A percentile compares a stretch with the other conserved stretches of the same genome.
Evolutionary conservation across 2,797 vertebrate species (phyloP).

Genomic region (Rhinogobio ventralis): DNA sequence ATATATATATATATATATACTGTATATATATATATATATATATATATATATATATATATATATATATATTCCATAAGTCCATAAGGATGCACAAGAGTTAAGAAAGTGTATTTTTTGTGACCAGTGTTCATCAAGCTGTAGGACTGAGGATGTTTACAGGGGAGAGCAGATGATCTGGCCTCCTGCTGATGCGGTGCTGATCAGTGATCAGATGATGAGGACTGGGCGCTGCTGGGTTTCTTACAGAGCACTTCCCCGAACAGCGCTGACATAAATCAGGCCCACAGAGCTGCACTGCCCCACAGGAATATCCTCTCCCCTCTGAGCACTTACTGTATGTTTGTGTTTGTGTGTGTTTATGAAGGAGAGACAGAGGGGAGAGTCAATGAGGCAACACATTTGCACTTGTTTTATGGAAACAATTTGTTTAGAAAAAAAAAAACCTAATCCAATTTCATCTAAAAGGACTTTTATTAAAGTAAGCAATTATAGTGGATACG

Average conservation of each 20-base stretch:
- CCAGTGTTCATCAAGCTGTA: background rate
- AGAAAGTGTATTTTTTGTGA: background rate
- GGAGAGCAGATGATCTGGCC: constrained; percentile 16
- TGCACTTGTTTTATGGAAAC: constrained; percentile 22
- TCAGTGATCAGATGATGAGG: constrained; percentile 66
- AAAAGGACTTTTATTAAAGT: background rate
- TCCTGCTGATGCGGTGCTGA: constrained; percentile 47
- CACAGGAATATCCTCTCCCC: constrained; percentile 32
- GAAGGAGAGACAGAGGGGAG: constrained; percentile 50
- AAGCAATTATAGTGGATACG: no score
- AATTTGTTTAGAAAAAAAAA: background rate
- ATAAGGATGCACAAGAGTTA: background rate
- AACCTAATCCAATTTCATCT: background rate
- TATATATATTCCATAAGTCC: no score
- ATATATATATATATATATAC: no score
- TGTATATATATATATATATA: no score
- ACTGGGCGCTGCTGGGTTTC: constrained; percentile 59
- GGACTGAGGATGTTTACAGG: constrained; percentile 3
- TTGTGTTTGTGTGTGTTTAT: background rate
- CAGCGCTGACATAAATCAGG: constrained; percentile 71
- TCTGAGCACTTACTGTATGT: constrained; percentile 18
- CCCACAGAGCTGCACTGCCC: constrained; percentile 47
- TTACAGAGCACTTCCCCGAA: constrained; percentile 66
- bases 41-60: no score
- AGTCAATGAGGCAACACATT: background rate